phyloP scores from a whole-genome alignment of 2,113 vertebrate genomes.

The Pimephales promelas region DNA sequence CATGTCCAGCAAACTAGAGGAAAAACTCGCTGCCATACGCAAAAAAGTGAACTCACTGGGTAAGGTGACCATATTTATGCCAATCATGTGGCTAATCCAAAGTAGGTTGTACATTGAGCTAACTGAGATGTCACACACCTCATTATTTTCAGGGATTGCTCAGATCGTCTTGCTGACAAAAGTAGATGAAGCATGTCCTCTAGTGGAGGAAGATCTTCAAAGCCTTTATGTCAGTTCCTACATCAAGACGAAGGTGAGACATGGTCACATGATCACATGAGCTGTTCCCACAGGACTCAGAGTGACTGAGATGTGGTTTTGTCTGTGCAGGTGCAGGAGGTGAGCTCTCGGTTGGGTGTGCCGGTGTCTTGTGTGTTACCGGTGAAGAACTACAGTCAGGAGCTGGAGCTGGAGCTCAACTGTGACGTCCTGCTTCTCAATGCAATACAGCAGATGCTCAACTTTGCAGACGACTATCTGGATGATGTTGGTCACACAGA shows the following conservation, averaged over 20 bases:
- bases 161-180: constrained; percentile 72
- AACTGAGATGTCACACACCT: too few species aligned
- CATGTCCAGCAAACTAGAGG: constrained; percentile 66
- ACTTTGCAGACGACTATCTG: constrained; percentile 65
- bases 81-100: too few species aligned
- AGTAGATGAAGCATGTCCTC: constrained; percentile 69
- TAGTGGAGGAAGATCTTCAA: constrained; percentile 58
- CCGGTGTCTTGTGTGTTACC: constrained; percentile 67
- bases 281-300: not conserved
- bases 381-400: constrained; percentile 71
- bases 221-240: constrained; percentile 63
- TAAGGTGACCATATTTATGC: constrained; percentile 48
- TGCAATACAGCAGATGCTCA: constrained; percentile 67
- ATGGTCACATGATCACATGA: not conserved
- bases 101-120: not conserved
- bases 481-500: constrained; percentile 57
- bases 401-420: constrained; percentile 64
- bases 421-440: constrained; percentile 66
- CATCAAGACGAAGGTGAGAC: constrained; percentile 63
- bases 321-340: constrained; percentile 62
- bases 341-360: constrained; percentile 64
- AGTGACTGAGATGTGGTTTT: not conserved
- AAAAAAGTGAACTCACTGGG: constrained; percentile 63
- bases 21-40: constrained; percentile 70
- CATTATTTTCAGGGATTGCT: constrained; percentile 60